phyloP scores from a whole-genome alignment of 1,140 invertebrate genomes.

The Brachystomella parvula region DNA sequence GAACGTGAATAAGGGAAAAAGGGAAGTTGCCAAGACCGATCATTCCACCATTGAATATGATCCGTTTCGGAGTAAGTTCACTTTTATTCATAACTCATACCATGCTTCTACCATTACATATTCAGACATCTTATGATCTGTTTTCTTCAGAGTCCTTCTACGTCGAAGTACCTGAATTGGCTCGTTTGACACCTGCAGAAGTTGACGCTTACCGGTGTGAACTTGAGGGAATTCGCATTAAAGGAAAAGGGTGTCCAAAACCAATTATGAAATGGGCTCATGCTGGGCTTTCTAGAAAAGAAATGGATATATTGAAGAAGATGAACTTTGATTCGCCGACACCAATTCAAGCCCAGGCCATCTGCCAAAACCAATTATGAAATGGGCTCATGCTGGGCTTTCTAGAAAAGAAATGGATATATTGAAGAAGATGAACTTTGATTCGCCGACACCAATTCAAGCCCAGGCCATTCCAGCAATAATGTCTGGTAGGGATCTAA shows the following conservation, averaged over 20 bases:
- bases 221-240: constrained; percentile 74
- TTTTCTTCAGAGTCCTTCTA: constrained; percentile 20
- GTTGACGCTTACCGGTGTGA: constrained; percentile 74
- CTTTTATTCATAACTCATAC: neutral
- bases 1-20: constrained; percentile 77
- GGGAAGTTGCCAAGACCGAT: constrained; percentile 83
- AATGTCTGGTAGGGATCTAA: constrained; percentile 92
- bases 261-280: constrained; percentile 97
- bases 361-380: constrained; percentile 70
- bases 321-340: constrained; percentile 93
- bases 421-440: constrained; percentile 84
- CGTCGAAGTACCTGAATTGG: constrained; percentile 65
- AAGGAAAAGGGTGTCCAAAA: constrained; percentile 82
- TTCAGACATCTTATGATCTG: neutral
- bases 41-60: constrained; percentile 74
- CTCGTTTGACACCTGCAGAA: constrained; percentile 82
- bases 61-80: constrained; percentile 85
- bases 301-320: constrained; percentile 88
- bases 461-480: constrained; percentile 94
- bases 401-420: constrained; percentile 93
- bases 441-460: constrained; percentile 86
- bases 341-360: constrained; percentile 95
- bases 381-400: constrained; percentile 97
- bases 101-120: no score
- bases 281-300: constrained; percentile 93